phyloP scores from a whole-genome alignment of 53 echinoderm and acorn worm species.

The Paracentrotus lividus region DNA sequence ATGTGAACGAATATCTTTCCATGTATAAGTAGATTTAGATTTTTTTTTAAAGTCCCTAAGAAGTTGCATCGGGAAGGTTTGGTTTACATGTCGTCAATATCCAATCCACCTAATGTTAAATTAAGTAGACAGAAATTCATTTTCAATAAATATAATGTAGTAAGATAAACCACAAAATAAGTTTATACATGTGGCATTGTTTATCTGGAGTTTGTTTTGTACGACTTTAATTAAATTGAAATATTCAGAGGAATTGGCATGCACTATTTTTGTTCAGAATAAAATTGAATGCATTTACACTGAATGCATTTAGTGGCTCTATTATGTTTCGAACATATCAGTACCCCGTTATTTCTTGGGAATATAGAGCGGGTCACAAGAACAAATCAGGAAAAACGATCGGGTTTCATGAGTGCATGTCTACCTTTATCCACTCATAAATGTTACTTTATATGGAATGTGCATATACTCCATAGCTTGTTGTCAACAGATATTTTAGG shows the following conservation, averaged over 20 bases:
- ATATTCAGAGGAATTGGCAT: not conserved
- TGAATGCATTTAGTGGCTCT: not conserved
- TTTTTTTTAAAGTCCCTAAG: too few relatives aligned
- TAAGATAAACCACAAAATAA: not conserved
- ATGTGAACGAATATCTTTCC: too few relatives aligned
- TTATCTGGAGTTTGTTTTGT: not conserved
- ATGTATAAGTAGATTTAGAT: too few relatives aligned
- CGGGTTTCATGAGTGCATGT: constrained; percentile 2
- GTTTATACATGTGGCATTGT: not conserved
- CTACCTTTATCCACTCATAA: not conserved
- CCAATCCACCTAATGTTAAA: too few relatives aligned
- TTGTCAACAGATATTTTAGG: constrained; percentile 27
- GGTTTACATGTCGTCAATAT: too few relatives aligned
- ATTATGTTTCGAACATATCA: not conserved
- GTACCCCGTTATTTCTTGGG: not conserved
- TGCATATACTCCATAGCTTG: not conserved
- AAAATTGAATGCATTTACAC: too few relatives aligned
- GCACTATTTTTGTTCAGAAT: too few relatives aligned
- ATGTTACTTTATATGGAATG: not conserved
- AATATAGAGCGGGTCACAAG: not conserved
- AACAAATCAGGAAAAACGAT: not conserved
- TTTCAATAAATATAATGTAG: too few relatives aligned
- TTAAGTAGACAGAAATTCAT: too few relatives aligned
- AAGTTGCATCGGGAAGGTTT: too few relatives aligned
- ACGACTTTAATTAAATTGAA: not conserved